A percentile compares a stretch with the other conserved stretches of the same genome.
These are phyloP conservation scores for Chorisops tibialis DNA, from an alignment of 2,888 invertebrate genomes.

Conservation along the genomic window DNA sequence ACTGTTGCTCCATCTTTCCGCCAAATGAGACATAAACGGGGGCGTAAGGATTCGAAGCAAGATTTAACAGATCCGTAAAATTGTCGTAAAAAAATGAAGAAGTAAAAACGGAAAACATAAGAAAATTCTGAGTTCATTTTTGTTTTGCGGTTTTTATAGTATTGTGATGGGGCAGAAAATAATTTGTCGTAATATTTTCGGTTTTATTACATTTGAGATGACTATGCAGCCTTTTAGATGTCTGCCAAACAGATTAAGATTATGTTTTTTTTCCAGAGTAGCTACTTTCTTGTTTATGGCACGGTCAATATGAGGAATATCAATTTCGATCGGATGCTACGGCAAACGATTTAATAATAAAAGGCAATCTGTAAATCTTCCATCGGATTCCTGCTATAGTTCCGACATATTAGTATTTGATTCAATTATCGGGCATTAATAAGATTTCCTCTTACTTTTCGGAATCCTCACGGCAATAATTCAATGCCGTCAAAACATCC, in stretches of 20 bases:
- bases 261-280: neutral
- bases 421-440: slow-evolving; percentile 33
- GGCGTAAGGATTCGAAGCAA: slow-evolving; percentile 21
- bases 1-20: slow-evolving; percentile 9
- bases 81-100: slow-evolving; percentile 28
- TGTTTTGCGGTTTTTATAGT: neutral
- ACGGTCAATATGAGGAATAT: neutral
- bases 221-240: neutral
- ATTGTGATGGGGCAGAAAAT: slow-evolving; percentile 1
- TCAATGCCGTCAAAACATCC: slow-evolving; percentile 19
- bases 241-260: neutral
- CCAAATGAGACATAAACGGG: slow-evolving; percentile 31
- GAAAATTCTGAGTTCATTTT: neutral
- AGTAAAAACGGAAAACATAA: slow-evolving; percentile 7
- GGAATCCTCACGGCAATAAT: slow-evolving; percentile 16
- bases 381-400: slow-evolving; percentile 16
- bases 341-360: slow-evolving; percentile 22
- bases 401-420: slow-evolving; percentile 26
- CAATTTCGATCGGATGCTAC: neutral
- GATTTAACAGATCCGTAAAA: slow-evolving; percentile 33
- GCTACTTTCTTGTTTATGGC: neutral
- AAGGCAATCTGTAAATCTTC: slow-evolving; percentile 16
- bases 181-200: neutral
- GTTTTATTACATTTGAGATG: neutral
- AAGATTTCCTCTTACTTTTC: slow-evolving; percentile 28